A percentile compares a stretch with the other conserved stretches of the same genome.
Evolutionary conservation across 2,888 invertebrate species (phyloP).

Genomic region (Lasioglossum zephyrum): DNA sequence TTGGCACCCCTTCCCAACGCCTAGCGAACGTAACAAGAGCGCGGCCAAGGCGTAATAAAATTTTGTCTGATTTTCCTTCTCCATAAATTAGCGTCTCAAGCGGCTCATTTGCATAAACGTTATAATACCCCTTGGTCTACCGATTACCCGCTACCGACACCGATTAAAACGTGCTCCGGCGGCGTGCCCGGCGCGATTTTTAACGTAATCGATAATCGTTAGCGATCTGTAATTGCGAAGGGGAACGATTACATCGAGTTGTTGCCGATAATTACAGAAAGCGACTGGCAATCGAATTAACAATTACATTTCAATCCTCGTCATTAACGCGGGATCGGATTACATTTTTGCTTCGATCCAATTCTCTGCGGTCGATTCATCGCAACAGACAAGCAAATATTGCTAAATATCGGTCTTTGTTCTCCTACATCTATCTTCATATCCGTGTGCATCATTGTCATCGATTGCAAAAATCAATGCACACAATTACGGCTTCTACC

Average conservation of each 20-base stretch:
- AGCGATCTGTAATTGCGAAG: not conserved
- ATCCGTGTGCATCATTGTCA: not conserved
- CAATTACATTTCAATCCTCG: constrained; percentile 1
- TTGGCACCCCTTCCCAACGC: not conserved
- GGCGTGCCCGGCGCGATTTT: not conserved
- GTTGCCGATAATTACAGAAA: not conserved
- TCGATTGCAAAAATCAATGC: not conserved
- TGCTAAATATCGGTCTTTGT: not conserved
- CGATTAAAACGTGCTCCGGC: not conserved
- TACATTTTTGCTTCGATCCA: not conserved
- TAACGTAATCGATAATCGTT: not conserved
- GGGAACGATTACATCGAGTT: not conserved
- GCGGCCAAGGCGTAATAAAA: not conserved
- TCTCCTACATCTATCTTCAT: not conserved
- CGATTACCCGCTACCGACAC: not conserved
- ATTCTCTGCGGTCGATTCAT: not conserved
- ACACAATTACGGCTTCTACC: not conserved
- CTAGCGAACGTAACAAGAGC: not conserved
- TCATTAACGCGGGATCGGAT: not conserved
- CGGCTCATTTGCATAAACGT: not conserved
- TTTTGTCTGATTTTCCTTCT: not conserved
- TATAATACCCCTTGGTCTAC: not conserved
- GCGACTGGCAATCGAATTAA: constrained; percentile 1
- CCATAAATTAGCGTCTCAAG: not conserved
- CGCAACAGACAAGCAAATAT: not conserved